phyloP scores from a whole-genome alignment of 2,113 vertebrate species.

The Riparia riparia region DNA sequence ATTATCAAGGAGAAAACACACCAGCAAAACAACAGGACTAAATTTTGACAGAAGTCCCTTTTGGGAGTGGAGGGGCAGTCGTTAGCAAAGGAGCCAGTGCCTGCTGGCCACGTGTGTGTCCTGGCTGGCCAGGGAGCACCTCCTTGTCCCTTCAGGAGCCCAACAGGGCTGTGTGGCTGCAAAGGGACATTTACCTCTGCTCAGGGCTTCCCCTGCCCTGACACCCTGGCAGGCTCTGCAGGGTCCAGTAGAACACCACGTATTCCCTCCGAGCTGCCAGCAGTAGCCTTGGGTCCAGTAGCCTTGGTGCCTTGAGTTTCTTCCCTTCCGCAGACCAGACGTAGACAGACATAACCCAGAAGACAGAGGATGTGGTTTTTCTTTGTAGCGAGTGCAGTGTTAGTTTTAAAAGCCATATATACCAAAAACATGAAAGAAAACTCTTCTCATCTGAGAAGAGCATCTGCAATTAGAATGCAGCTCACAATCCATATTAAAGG shows the following conservation, averaged over 20 bases:
- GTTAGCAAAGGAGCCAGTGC: neutral
- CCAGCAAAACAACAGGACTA: neutral
- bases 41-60: neutral
- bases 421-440: neutral
- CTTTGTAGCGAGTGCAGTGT: neutral
- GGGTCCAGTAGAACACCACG: too few species aligned
- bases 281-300: too few species aligned
- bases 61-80: neutral
- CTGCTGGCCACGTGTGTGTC: neutral
- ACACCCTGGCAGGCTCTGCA: neutral
- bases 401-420: neutral
- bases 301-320: neutral
- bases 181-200: neutral
- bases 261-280: neutral
- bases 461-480: neutral
- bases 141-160: neutral
- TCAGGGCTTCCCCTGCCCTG: too few species aligned
- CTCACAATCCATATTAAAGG: neutral
- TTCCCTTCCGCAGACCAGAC: neutral
- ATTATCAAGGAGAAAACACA: neutral
- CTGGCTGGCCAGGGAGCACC: accelerated
- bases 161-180: neutral
- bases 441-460: neutral
- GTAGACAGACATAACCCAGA: neutral
- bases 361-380: neutral